Conservation (phyloP, 2,888 invertebrate genomes). For the Amphiduros pacificus region DNA sequence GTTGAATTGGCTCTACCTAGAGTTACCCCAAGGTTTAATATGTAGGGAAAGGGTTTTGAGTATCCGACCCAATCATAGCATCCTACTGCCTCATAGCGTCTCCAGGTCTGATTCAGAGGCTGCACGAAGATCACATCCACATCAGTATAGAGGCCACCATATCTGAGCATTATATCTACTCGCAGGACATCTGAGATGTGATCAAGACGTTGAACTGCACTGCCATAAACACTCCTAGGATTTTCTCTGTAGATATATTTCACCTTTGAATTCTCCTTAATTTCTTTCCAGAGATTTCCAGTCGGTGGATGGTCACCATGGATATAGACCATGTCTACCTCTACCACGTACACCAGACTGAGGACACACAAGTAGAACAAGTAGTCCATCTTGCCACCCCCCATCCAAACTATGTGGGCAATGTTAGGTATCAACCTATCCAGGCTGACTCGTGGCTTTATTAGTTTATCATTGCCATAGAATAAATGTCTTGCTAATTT, state of each 20-base stretch:
- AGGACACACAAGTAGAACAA: slow-evolving; percentile 49
- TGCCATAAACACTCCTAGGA: slow-evolving; percentile 31
- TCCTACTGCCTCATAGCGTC: slow-evolving; percentile 44
- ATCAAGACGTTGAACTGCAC: slow-evolving; percentile 37
- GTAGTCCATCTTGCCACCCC: slow-evolving; percentile 42
- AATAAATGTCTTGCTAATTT: slow-evolving; percentile 32
- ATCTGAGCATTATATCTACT: slow-evolving; percentile 49
- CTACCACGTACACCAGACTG: slow-evolving; percentile 43
- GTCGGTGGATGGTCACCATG: slow-evolving; percentile 44
- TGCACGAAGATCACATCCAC: slow-evolving; percentile 51
- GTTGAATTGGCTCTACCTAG: slow-evolving; percentile 39
- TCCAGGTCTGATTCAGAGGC: slow-evolving; percentile 27
- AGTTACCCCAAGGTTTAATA: slow-evolving; percentile 40
- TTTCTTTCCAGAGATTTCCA: slow-evolving; percentile 34
- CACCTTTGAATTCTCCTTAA: slow-evolving; percentile 35
- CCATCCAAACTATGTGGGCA: slow-evolving; percentile 53
- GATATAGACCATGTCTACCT: slow-evolving; percentile 42
- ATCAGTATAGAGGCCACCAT: slow-evolving; percentile 55
- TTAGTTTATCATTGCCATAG: slow-evolving; percentile 36
- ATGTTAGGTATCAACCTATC: slow-evolving; percentile 43
- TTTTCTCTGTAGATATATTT: slow-evolving; percentile 28
- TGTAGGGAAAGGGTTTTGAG: slow-evolving; percentile 39
- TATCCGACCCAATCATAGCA: slow-evolving; percentile 39
- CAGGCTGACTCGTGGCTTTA: slow-evolving; percentile 22
- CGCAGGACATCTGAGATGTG: slow-evolving; percentile 52